Base-by-base conservation (phyloP, 2,113 vertebrate genomes). In the Chloropsis hardwickii region DNA sequence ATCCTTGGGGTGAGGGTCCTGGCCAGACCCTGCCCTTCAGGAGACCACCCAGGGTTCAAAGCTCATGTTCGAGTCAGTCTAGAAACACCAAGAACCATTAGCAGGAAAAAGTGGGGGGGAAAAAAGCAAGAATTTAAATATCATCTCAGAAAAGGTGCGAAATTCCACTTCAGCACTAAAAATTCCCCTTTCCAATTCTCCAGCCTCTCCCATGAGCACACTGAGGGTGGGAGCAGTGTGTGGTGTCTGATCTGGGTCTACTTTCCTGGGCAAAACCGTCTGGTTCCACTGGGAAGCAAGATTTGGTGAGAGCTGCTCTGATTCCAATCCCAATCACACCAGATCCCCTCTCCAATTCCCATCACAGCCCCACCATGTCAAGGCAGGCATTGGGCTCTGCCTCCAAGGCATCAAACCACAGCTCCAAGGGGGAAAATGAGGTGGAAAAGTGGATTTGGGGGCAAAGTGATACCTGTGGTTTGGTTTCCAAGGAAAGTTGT, bases 51-150 rank as follows among this genome's bases (percentile, higher is more conserved):
- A 64, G 19, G 1, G 0, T 27, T 57, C 37, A 53, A 65, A 82
- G 12, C n/a, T 93, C 6, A 0, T 65, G 47, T 45, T 86, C 2
- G 1, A 1, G 22, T 50, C 0, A 3, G 18, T 76, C 62, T 25
- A 40, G 40, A 65, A 81, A 72, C 40, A 69, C 19, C 39, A 42
- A 25, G 48, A 81, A 60, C 9, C 1, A 3, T 51, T 35, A 56
- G 64, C 12, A 65, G 19, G 9, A 7, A 60, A 37, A 60, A 37
- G 2, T 6, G 6, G 1, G 4, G 7, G 11, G 18, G 2, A 1
- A 2, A 3, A 9, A 33, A 16, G 6, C 23, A 56, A 54, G 61
- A 50, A 11, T 10, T 0, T 0, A 84, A 92, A 79, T 60, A 72
- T 7, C n/a, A 53, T 73, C 58, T 54, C 11, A 53, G 62, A 53